Conservation (phyloP, 1,140 invertebrate species). For the Drosophila persimilis region DNA sequence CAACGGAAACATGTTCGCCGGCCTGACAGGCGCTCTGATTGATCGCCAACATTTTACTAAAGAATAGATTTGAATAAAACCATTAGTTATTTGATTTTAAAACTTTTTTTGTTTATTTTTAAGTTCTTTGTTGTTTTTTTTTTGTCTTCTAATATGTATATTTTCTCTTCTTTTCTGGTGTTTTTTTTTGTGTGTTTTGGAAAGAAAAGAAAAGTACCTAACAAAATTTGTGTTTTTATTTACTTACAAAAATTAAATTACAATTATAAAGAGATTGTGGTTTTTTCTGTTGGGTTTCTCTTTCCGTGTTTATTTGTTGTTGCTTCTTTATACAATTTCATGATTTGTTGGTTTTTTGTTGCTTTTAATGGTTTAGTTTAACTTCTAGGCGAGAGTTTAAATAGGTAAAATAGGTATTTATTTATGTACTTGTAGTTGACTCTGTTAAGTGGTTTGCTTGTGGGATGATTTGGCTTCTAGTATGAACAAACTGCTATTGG, state of each 20-base stretch:
- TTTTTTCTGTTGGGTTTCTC: slow-evolving; percentile 40
- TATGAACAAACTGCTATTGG: slow-evolving; percentile 58
- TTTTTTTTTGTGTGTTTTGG: slow-evolving; percentile 42
- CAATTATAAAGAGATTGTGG: slow-evolving; percentile 59
- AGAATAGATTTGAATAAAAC: not conserved
- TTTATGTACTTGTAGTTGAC: slow-evolving; percentile 66
- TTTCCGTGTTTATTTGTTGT: slow-evolving; percentile 47
- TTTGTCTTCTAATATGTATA: slow-evolving; percentile 57
- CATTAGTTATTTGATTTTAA: slow-evolving; percentile 25
- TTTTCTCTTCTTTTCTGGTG: slow-evolving; percentile 42
- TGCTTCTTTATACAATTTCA: slow-evolving; percentile 35
- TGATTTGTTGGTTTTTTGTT: slow-evolving; percentile 53
- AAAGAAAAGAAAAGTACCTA: slow-evolving; percentile 53
- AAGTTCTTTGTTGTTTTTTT: slow-evolving; percentile 34
- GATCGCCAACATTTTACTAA: too few relatives aligned
- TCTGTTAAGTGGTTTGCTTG: slow-evolving; percentile 45
- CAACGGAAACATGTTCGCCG: too few relatives aligned
- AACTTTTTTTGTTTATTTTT: slow-evolving; percentile 42
- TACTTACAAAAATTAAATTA: slow-evolving; percentile 72
- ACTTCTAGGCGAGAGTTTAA: slow-evolving; percentile 62
- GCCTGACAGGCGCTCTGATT: too few relatives aligned
- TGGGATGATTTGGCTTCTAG: slow-evolving; percentile 64
- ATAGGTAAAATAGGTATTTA: slow-evolving; percentile 56
- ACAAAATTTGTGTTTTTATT: slow-evolving; percentile 19
- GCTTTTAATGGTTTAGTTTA: slow-evolving; percentile 41